phyloP scores from a whole-genome alignment of 2,797 vertebrate species.

The Argentina silus region DNA sequence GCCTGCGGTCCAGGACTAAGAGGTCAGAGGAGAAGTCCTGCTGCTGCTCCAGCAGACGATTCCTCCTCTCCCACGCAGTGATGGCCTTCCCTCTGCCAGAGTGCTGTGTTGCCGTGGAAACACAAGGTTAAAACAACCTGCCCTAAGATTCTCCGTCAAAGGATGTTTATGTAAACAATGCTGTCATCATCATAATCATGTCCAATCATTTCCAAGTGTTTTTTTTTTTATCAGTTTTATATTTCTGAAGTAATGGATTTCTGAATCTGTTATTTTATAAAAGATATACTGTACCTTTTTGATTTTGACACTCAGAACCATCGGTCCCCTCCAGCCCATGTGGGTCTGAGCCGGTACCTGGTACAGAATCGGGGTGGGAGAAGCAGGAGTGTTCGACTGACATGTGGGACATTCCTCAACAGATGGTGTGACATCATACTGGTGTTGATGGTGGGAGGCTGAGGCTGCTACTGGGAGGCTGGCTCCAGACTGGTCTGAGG shows the following conservation, averaged over 20 bases:
- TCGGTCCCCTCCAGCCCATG: not conserved
- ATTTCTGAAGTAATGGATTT: too few species aligned
- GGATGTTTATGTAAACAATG: too few species aligned
- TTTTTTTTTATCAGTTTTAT: too few species aligned
- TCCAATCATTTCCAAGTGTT: too few species aligned
- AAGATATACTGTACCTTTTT: conserved; percentile 13
- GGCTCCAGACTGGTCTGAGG: not conserved
- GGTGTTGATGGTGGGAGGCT: not conserved
- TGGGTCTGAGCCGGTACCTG: not conserved
- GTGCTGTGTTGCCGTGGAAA: not conserved
- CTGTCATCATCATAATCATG: too few species aligned
- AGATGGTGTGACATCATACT: not conserved
- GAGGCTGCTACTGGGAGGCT: not conserved
- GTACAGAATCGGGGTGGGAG: not conserved
- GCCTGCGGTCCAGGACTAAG: not conserved
- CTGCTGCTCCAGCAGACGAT: not conserved
- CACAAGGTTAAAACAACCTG: not conserved
- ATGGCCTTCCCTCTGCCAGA: conserved; percentile 2
- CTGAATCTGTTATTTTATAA: too few species aligned
- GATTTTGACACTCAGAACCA: conserved; percentile 11
- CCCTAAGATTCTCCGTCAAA: too few species aligned
- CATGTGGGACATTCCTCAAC: not conserved
- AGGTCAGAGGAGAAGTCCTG: not conserved
- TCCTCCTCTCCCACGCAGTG: not conserved
- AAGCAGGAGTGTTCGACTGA: not conserved